These are phyloP conservation scores for Scarus forsteni DNA, from an alignment of 2,797 vertebrate genomes.

Conservation along the genomic window DNA sequence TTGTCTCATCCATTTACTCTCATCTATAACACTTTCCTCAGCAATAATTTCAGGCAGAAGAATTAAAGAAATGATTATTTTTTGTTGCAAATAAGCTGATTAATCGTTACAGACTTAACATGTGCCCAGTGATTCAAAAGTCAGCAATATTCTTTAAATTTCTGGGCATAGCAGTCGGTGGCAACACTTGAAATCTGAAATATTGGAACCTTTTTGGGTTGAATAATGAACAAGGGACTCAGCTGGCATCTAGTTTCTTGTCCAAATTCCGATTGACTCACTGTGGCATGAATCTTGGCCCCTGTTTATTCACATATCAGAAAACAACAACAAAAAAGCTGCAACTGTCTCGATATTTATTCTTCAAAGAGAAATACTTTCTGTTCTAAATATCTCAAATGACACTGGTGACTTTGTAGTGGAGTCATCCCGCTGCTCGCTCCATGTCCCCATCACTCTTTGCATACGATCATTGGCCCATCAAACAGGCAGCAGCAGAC, in stretches of 20 bases:
- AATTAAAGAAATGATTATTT: no score
- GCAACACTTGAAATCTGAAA: neutral
- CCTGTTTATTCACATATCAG: neutral
- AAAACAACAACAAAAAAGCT: neutral
- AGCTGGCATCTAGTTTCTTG: neutral
- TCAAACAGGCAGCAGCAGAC: constrained; percentile 52
- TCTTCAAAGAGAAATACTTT: constrained; percentile 7
- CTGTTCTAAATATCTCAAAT: constrained; percentile 23
- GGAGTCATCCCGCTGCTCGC: constrained; percentile 18
- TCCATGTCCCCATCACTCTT: constrained; percentile 32
- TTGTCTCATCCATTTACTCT: no score
- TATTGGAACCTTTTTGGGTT: neutral
- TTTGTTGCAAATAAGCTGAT: no score
- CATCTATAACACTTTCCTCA: no score
- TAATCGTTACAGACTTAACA: no score
- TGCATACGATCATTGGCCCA: constrained; percentile 32
- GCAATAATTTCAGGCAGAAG: no score
- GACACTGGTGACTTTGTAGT: constrained; percentile 51
- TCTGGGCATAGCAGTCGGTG: neutral
- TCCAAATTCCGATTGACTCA: neutral
- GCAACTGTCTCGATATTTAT: neutral
- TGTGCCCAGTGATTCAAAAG: neutral
- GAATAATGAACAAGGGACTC: neutral
- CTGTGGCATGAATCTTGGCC: neutral
- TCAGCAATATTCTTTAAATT: neutral